These are phyloP conservation scores for Brachylomia viminalis DNA, from an alignment of 2,888 invertebrate species.

Conservation along the genomic window DNA sequence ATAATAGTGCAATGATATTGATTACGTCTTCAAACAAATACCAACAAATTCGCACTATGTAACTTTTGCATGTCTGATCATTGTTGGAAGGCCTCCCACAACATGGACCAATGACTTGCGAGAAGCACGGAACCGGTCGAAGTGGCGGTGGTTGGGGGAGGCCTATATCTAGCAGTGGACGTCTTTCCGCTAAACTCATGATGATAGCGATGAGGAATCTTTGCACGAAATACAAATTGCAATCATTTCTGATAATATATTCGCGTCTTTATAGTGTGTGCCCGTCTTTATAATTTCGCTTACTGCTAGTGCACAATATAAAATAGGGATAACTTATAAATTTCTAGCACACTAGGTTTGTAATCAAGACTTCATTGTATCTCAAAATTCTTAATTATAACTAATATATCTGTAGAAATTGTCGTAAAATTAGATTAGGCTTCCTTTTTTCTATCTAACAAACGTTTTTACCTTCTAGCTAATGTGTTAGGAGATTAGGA, in stretches of 20 bases:
- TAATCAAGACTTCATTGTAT: constrained; percentile 49
- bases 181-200: background rate
- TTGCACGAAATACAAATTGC: background rate
- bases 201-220: too few relatives aligned
- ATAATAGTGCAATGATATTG: background rate
- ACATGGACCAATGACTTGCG: background rate
- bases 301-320: constrained; percentile 25
- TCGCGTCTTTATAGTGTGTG: background rate
- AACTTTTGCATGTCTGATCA: background rate
- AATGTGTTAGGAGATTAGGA: background rate
- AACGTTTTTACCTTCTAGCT: constrained; percentile 9
- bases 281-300: background rate
- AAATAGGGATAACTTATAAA: background rate
- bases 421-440: constrained; percentile 38
- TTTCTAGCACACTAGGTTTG: constrained; percentile 24
- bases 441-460: constrained; percentile 23
- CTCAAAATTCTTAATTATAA: constrained; percentile 46
- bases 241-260: background rate
- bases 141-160: background rate
- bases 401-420: constrained; percentile 13
- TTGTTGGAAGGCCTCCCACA: background rate
- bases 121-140: background rate
- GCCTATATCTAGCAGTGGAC: background rate
- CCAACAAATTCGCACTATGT: background rate
- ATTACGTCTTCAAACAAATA: background rate